phyloP scores from a whole-genome alignment of 2,797 vertebrate species.

The Sus cebifrons region DNA sequence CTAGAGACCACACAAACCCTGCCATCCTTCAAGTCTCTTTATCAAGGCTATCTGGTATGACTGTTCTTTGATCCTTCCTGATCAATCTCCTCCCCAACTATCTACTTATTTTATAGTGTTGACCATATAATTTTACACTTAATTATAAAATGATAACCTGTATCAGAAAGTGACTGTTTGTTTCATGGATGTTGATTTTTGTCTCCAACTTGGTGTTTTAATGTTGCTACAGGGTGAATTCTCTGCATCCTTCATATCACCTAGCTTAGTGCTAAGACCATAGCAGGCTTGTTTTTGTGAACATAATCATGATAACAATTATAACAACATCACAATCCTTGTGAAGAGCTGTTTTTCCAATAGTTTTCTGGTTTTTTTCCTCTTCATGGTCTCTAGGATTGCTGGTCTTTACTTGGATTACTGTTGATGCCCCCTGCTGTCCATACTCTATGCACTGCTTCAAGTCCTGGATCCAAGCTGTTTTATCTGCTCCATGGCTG shows the following conservation, averaged over 20 bases:
- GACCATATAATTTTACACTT: background rate
- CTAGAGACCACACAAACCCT: background rate
- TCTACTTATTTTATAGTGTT: background rate
- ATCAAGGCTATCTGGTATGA: background rate
- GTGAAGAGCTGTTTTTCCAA: background rate
- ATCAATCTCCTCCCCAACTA: background rate
- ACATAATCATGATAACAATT: background rate
- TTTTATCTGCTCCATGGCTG: too few species aligned
- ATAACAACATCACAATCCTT: background rate
- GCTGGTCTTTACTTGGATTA: background rate
- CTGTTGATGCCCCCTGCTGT: accelerated
- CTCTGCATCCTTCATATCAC: background rate
- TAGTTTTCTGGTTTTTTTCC: background rate
- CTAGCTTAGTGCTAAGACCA: background rate
- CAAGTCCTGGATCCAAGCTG: too few species aligned
- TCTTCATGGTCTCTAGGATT: background rate
- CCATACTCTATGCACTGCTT: background rate
- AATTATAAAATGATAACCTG: background rate
- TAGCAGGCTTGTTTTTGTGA: background rate
- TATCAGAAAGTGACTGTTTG: background rate
- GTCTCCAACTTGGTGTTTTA: background rate
- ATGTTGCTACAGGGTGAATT: background rate
- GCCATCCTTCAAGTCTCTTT: background rate
- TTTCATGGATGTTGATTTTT: background rate
- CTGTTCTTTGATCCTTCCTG: background rate